Percentiles rank a stretch among this genome's conserved stretches.
phyloP scores from a whole-genome alignment of 30 jellyfish, hydroid and myxozoan genomes.

The Hydractinia echinata region DNA sequence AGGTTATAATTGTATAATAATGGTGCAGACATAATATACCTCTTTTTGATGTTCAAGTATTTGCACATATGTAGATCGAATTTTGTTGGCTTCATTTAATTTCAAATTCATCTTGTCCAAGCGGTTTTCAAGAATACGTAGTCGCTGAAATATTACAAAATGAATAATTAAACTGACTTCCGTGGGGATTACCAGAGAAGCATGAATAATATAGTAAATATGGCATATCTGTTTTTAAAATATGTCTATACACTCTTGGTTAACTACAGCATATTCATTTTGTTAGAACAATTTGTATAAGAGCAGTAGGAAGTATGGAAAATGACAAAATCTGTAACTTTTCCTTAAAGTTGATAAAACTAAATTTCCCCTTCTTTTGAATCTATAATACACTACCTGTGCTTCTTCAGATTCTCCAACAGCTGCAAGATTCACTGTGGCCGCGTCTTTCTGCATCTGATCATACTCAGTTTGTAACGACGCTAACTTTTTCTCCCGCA shows the following conservation, averaged over 20 bases:
- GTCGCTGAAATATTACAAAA: slow-evolving; percentile 40
- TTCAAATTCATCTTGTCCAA: slow-evolving; percentile 92
- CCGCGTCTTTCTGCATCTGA: slow-evolving; percentile 84
- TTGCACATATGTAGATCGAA: slow-evolving; percentile 76
- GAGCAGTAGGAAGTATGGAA: too few relatives aligned
- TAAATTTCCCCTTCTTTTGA: too few relatives aligned
- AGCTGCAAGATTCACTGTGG: slow-evolving; percentile 47
- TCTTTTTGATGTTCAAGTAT: slow-evolving; percentile 94
- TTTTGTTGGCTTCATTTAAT: slow-evolving; percentile 87
- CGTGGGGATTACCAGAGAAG: too few relatives aligned
- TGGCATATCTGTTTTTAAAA: too few relatives aligned
- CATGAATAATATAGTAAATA: too few relatives aligned
- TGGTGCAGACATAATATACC: slow-evolving; percentile 31
- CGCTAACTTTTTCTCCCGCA: slow-evolving; percentile 76
- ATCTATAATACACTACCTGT: slow-evolving; percentile 12
- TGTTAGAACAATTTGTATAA: too few relatives aligned
- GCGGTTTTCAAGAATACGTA: slow-evolving; percentile 83
- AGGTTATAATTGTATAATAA: too few relatives aligned
- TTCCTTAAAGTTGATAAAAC: too few relatives aligned
- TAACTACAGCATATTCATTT: too few relatives aligned
- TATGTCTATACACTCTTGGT: too few relatives aligned
- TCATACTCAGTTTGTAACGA: slow-evolving; percentile 80
- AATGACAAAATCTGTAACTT: too few relatives aligned
- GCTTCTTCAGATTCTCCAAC: slow-evolving; percentile 90
- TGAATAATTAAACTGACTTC: too few relatives aligned